These are phyloP conservation scores for Sandelia bainsii DNA, from an alignment of 2,797 vertebrate genomes.

Conservation along the genomic window DNA sequence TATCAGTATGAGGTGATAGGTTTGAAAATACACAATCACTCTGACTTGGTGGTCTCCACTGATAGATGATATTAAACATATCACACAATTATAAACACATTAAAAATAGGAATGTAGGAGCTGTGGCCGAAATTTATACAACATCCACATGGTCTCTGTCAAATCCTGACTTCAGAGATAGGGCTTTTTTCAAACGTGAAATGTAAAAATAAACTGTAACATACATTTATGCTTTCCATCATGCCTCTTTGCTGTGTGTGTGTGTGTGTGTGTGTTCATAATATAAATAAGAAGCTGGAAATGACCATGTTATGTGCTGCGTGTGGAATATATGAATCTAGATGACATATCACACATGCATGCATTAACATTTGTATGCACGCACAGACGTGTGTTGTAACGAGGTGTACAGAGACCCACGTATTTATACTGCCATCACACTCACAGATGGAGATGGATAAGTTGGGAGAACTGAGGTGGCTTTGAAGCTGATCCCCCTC, in stretches of 20 bases:
- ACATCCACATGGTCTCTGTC: slow-evolving; percentile 12
- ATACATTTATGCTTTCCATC: slow-evolving; percentile 2
- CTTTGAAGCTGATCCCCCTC: slow-evolving; percentile 51
- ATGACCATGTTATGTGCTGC: neutral
- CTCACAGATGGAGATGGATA: slow-evolving; percentile 44
- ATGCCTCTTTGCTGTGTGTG: slow-evolving; percentile 6
- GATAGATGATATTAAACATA: slow-evolving; percentile 14
- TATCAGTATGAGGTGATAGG: neutral
- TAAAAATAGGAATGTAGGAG: neutral
- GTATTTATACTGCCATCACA: slow-evolving; percentile 43
- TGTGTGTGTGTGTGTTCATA: neutral
- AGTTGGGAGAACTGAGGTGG: slow-evolving; percentile 29
- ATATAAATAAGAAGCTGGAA: neutral
- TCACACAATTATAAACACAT: slow-evolving; percentile 17
- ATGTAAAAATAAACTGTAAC: slow-evolving; percentile 22
- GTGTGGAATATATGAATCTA: slow-evolving; percentile 30
- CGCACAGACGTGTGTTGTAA: slow-evolving; percentile 9
- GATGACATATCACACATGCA: slow-evolving; percentile 27
- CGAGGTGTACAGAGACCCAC: slow-evolving; percentile 13
- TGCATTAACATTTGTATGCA: slow-evolving; percentile 21
- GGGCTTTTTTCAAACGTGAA: neutral
- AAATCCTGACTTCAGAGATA: slow-evolving; percentile 5
- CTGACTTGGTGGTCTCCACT: slow-evolving; percentile 24
- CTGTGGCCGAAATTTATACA: slow-evolving; percentile 31
- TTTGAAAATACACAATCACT: slow-evolving; percentile 3